Percentiles rank a stretch among this genome's conserved stretches.
Conservation (phyloP, 2,888 invertebrate genomes). For the Aleiodes testaceus region DNA sequence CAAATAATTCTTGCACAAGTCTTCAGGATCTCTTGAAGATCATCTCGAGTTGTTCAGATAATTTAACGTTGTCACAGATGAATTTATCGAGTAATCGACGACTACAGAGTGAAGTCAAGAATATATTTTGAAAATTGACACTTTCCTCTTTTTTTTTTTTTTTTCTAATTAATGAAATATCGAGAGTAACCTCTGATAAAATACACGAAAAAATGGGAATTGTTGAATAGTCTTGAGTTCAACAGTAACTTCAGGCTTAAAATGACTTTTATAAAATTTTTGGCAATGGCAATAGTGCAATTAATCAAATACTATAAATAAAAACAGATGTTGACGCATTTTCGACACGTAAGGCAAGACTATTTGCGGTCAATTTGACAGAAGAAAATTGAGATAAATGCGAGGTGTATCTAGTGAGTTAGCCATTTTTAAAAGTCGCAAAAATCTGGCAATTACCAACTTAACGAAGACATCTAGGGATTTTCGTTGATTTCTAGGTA, state of each 20-base stretch:
- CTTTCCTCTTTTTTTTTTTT: too few relatives aligned
- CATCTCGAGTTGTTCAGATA: not conserved
- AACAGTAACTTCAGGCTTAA: not conserved
- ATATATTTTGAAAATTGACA: not conserved
- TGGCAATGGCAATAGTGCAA: constrained; percentile 2
- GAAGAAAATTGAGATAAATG: constrained; percentile 16
- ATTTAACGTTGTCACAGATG: not conserved
- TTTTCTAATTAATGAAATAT: too few relatives aligned
- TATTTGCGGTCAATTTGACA: constrained; percentile 35
- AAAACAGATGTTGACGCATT: constrained; percentile 60
- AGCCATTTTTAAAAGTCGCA: constrained; percentile 36
- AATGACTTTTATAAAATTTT: constrained; percentile 26
- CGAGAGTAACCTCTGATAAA: not conserved
- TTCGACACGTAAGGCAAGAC: constrained; percentile 39
- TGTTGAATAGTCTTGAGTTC: not conserved
- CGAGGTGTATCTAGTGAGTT: not conserved
- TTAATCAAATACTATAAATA: constrained; percentile 58
- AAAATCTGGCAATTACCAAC: too few relatives aligned
- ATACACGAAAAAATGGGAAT: not conserved
- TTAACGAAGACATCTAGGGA: too few relatives aligned
- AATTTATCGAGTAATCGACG: not conserved
- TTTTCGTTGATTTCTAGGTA: too few relatives aligned
- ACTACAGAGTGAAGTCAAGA: not conserved
- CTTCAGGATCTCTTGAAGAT: not conserved
- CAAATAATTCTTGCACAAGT: not conserved